Conservation (phyloP, 2,113 vertebrate genomes). For the Lutjanus erythropterus region DNA sequence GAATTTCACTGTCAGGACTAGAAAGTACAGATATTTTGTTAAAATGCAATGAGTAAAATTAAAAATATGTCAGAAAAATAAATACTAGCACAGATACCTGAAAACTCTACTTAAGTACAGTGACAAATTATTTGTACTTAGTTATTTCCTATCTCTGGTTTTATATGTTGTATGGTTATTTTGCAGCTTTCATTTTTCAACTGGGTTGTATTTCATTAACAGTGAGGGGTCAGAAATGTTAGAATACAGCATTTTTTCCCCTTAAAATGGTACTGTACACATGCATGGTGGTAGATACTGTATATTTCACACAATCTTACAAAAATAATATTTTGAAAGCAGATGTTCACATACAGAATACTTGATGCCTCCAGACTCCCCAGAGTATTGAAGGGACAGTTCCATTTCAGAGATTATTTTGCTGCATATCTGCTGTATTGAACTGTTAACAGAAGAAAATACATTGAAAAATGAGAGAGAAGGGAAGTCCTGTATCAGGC, state of each 20-base stretch:
- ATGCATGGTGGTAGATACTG: neutral
- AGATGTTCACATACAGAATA: neutral
- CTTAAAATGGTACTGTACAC: neutral
- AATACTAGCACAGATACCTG: no score
- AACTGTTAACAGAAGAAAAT: neutral
- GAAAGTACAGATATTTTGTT: no score
- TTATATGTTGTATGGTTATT: neutral
- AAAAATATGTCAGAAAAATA: no score
- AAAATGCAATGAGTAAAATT: no score
- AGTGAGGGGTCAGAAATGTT: neutral
- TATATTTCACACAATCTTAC: neutral
- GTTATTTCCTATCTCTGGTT: no score
- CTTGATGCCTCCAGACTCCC: neutral
- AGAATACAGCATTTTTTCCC: neutral
- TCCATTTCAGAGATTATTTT: neutral
- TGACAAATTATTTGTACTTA: no score
- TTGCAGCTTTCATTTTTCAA: neutral
- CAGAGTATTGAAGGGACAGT: neutral
- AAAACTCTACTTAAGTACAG: no score
- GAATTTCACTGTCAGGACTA: no score
- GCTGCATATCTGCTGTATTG: neutral
- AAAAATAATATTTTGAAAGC: slow-evolving; percentile 1
- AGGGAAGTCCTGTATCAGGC: neutral
- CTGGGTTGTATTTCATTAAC: neutral
- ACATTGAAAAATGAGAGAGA: neutral